Evolutionary conservation across 2,113 vertebrate genomes (phyloP), one percentile per base, ranked within the genome.

Genomic region (Suricata suricatta): DNA sequence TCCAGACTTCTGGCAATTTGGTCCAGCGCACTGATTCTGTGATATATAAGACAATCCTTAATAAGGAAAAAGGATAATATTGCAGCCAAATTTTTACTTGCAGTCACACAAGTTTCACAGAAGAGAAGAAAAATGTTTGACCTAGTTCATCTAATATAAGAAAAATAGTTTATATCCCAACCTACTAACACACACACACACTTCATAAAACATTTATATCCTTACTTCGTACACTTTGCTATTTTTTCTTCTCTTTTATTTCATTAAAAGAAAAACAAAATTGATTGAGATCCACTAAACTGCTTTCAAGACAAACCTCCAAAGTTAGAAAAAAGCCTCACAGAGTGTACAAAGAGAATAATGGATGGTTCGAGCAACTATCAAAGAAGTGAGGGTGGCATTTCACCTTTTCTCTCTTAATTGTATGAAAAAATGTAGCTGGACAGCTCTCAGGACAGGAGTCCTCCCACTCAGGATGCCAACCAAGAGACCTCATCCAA

Each of bases 221-320:
- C 23, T 63, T 60, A 89, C 29, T 38, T 86, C 54, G 23, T 82
- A 17, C 6, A 92, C 57, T 79, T 21, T 68, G 33, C 47, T 68
- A 54, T 92, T 77, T 92, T 54, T 31, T 19, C n/a, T 90, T 85
- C 29, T 19, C n/a, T 90, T 85, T 29, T 84, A 96, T 57, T 93
- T 92, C 13, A 71, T 72, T 41, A 82, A 68, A 90, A 92, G 29
- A 71, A 72, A 96, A 87, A 52, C 21, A 71, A 95, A 93, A 85
- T 23, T 57, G 35, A 27, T 2, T 76, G 71, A 92, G 15, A 94
- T 21, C 44, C 5, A 76, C 50, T 27, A 82, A 84, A 72, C 1
- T 50, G 13, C 33, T 66, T 64, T 95, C 76, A 94, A 71, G 50
- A 84, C 47, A 47, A 86, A 94, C n/a, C 38, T 96, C 31, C 74